Conservation (phyloP, 2,113 vertebrate genomes). For the Paratilapia polleni region DNA sequence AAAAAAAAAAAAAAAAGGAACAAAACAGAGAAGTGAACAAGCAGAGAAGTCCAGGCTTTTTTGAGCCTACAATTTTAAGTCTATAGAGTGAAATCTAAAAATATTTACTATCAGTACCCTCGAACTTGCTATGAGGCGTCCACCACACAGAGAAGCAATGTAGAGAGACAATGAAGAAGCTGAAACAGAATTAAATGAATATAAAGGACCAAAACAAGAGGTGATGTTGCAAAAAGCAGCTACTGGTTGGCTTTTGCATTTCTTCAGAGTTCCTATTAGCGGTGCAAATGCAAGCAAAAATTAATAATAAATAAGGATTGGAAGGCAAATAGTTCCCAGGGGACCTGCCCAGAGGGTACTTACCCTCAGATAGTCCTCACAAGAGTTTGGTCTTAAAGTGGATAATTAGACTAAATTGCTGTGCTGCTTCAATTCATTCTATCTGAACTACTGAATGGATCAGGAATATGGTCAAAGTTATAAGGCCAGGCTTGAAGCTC, state of each 20-base stretch:
- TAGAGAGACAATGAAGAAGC: not conserved
- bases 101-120: not conserved
- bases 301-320: not conserved
- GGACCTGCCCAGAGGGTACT: not conserved
- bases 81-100: not conserved
- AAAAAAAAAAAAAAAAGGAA: not conserved
- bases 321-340: not conserved
- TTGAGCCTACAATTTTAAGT: not conserved
- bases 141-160: accelerated
- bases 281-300: not conserved
- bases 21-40: not conserved
- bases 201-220: not conserved
- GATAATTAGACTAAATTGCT: not conserved
- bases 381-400: not conserved
- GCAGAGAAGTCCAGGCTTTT: not conserved
- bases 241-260: not conserved
- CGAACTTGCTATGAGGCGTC: not conserved
- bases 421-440: not conserved
- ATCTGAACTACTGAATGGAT: not conserved
- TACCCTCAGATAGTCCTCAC: not conserved
- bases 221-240: not conserved
- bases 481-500: not conserved
- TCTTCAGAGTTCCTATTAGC: not conserved
- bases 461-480: not conserved
- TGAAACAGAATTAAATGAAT: not conserved